phyloP scores from a whole-genome alignment of 1,140 invertebrate species.

The Diachasma alloeum region DNA sequence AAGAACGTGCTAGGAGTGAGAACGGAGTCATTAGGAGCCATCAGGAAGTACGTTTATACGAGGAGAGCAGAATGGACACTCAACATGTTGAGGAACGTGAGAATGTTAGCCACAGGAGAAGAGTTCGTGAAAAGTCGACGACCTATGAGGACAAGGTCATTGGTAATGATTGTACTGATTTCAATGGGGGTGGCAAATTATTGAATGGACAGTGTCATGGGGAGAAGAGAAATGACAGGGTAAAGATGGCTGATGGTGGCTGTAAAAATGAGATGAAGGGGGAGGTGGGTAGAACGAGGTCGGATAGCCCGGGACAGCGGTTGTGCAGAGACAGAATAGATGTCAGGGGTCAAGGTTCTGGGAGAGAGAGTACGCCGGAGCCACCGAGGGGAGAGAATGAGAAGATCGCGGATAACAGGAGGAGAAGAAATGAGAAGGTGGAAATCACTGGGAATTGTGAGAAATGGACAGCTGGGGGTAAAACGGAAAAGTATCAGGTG shows the following conservation, averaged over 20 bases:
- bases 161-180: conserved; percentile 5
- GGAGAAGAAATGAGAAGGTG: conserved; percentile 33
- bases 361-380: conserved; percentile 68
- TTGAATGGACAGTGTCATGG: conserved; percentile 36
- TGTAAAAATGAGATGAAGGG: conserved; percentile 27
- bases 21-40: conserved; percentile 33
- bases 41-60: conserved; percentile 28
- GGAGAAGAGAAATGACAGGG: conserved; percentile 36
- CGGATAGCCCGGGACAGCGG: conserved; percentile 38
- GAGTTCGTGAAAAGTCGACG: conserved; percentile 31
- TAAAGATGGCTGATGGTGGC: conserved; percentile 8
- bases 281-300: conserved; percentile 33
- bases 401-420: conserved; percentile 39
- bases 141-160: conserved; percentile 33
- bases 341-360: conserved; percentile 66
- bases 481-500: conserved; percentile 35
- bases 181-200: conserved; percentile 30
- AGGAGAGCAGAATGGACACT: conserved; percentile 14
- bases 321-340: conserved; percentile 30
- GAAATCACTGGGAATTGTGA: conserved; percentile 24
- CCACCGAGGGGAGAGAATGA: conserved; percentile 34
- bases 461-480: conserved; percentile 21
- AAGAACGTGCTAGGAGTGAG: conserved; percentile 25
- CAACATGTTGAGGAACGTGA: conserved; percentile 6
- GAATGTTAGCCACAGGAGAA: conserved; percentile 19